Percentiles rank a stretch among this genome's conserved stretches.
These are phyloP conservation scores for Camelus bactrianus DNA, from an alignment of 2,113 vertebrate species.

Conservation along the genomic window DNA sequence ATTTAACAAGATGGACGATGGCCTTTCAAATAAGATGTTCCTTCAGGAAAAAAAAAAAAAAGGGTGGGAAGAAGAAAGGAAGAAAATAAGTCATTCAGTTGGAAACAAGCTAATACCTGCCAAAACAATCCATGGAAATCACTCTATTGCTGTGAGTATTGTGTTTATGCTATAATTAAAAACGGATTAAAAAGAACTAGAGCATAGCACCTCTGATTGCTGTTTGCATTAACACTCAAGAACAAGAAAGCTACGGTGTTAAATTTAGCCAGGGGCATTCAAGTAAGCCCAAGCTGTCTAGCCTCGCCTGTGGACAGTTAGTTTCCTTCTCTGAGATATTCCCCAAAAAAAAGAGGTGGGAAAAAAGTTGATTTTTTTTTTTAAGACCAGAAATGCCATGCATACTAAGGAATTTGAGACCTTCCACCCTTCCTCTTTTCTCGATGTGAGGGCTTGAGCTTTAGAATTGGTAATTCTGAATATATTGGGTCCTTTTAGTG, in stretches of 20 bases:
- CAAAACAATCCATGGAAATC: conserved; percentile 71
- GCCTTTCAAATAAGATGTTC: conserved; percentile 40
- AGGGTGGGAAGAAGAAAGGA: neutral
- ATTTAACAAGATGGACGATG: conserved; percentile 2
- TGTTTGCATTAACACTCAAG: conserved; percentile 67
- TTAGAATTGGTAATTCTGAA: neutral
- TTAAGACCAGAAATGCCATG: neutral
- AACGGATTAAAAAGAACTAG: conserved; percentile 81
- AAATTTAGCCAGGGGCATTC: conserved; percentile 63
- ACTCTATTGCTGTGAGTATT: conserved; percentile 57
- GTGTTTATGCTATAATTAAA: conserved; percentile 86
- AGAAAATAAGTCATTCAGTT: conserved; percentile 50
- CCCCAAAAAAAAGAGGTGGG: neutral
- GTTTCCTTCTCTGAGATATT: conserved; percentile 65
- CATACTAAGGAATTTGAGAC: neutral
- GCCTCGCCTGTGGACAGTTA: conserved; percentile 55
- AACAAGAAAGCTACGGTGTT: conserved; percentile 81
- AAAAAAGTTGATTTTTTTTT: neutral
- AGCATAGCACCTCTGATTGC: conserved; percentile 74
- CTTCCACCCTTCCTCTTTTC: neutral
- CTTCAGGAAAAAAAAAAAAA: neutral
- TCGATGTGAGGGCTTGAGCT: neutral
- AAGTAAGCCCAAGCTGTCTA: conserved; percentile 15
- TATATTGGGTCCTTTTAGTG: neutral
- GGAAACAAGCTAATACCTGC: conserved; percentile 75